Conservation (phyloP, 1,140 invertebrate genomes). For the Papilio aristodemus region DNA sequence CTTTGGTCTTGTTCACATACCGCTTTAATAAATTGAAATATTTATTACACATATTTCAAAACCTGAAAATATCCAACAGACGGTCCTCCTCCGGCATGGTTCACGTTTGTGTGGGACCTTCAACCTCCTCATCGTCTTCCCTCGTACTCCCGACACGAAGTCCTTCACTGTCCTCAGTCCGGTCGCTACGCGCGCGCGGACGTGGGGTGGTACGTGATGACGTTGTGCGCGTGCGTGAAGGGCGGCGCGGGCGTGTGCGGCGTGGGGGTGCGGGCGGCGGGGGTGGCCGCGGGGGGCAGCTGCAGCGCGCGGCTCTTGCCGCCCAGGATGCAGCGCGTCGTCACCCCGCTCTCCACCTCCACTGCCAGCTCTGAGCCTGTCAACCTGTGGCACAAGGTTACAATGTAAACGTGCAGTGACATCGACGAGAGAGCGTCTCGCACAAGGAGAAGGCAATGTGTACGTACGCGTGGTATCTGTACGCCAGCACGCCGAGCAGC, state of each 20-base stretch:
- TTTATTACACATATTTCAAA: too few species aligned
- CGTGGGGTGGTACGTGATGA: slow-evolving; percentile 76
- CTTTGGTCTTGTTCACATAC: too few species aligned
- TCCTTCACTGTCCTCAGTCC: background rate
- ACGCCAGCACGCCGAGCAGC: slow-evolving; percentile 90
- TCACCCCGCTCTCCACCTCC: slow-evolving; percentile 75
- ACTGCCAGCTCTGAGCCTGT: slow-evolving; percentile 59
- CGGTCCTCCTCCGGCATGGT: too few species aligned
- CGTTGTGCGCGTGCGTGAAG: slow-evolving; percentile 78
- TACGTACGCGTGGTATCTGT: slow-evolving; percentile 88
- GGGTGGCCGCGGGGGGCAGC: slow-evolving; percentile 50
- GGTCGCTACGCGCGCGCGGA: slow-evolving; percentile 59
- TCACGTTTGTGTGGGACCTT: background rate
- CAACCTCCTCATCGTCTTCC: background rate
- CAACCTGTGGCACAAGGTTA: too few species aligned
- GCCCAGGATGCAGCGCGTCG: slow-evolving; percentile 73
- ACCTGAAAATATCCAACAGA: too few species aligned
- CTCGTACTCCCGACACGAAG: background rate
- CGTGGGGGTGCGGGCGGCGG: slow-evolving; percentile 37
- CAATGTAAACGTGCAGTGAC: too few species aligned
- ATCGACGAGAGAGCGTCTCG: background rate
- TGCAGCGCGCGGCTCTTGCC: slow-evolving; percentile 70
- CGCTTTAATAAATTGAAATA: too few species aligned
- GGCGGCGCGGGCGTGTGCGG: slow-evolving; percentile 41
- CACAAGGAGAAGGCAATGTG: background rate